Percentiles rank a stretch among this genome's conserved stretches.
These are phyloP conservation scores for Tetrapedia diversipes DNA, from an alignment of 2,888 invertebrate species.

Conservation along the genomic window DNA sequence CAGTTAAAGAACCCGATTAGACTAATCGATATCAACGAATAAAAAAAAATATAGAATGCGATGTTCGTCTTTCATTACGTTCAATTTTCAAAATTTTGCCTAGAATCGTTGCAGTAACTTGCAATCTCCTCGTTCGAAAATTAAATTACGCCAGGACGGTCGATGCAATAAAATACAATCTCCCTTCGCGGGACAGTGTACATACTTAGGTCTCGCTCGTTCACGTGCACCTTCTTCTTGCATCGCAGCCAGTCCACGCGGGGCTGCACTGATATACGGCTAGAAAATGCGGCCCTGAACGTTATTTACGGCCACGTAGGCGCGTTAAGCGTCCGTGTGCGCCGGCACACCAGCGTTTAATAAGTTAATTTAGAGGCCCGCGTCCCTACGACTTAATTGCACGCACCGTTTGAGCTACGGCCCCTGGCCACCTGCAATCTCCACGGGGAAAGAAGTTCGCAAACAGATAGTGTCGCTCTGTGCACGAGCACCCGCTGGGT, in stretches of 20 bases:
- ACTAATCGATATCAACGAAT: too few relatives aligned
- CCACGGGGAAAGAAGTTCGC: slow-evolving; percentile 24
- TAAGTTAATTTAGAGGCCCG: slow-evolving; percentile 72
- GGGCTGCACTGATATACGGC: slow-evolving; percentile 66
- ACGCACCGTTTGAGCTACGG: slow-evolving; percentile 58
- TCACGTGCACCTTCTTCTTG: slow-evolving; percentile 10
- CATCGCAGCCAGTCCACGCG: neutral
- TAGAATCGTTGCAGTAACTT: neutral
- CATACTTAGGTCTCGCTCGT: slow-evolving; percentile 12
- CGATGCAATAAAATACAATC: slow-evolving; percentile 5
- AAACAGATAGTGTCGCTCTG: neutral
- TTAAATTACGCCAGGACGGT: neutral
- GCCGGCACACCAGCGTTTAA: slow-evolving; percentile 53
- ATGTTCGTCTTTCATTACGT: too few relatives aligned
- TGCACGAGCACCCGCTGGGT: too few relatives aligned
- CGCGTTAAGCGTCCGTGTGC: slow-evolving; percentile 50
- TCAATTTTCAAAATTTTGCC: neutral
- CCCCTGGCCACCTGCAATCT: slow-evolving; percentile 7
- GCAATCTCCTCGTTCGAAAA: neutral
- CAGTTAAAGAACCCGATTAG: too few relatives aligned
- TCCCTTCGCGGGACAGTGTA: neutral
- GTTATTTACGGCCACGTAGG: slow-evolving; percentile 73
- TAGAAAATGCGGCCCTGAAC: slow-evolving; percentile 70
- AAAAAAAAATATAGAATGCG: too few relatives aligned
- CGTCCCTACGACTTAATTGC: slow-evolving; percentile 69